A percentile compares a stretch with the other conserved stretches of the same genome.
Conservation (phyloP, 2,113 vertebrate species). For the Saguinus midas region DNA sequence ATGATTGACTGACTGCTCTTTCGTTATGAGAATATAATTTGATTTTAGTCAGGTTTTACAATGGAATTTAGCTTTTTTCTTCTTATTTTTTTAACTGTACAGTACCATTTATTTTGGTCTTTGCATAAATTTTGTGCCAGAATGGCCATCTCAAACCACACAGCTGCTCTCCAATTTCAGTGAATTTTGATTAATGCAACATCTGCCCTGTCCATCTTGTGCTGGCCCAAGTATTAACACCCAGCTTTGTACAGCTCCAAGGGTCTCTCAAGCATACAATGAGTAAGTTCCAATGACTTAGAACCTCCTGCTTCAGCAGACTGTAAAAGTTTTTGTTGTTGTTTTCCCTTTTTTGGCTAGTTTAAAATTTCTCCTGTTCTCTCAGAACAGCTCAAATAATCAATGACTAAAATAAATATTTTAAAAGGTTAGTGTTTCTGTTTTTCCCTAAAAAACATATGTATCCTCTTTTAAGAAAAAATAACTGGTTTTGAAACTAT, state of each 20-base stretch:
- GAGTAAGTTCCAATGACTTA: constrained; percentile 72
- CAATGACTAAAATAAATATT: constrained; percentile 35
- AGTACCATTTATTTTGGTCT: constrained; percentile 44
- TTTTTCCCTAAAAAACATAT: background rate
- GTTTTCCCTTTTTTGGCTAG: constrained; percentile 64
- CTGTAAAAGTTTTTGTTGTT: constrained; percentile 39
- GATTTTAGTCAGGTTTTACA: constrained; percentile 43
- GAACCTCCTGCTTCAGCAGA: constrained; percentile 77
- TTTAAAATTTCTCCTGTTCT: constrained; percentile 61
- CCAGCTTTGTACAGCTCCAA: constrained; percentile 38
- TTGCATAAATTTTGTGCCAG: constrained; percentile 65
- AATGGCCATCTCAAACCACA: constrained; percentile 61
- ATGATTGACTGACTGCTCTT: constrained; percentile 62
- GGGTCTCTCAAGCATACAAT: constrained; percentile 73
- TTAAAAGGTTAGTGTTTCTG: background rate
- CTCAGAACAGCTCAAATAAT: constrained; percentile 33
- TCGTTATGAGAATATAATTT: constrained; percentile 50
- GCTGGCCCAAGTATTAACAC: constrained; percentile 73
- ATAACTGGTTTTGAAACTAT: background rate
- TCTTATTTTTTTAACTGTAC: background rate
- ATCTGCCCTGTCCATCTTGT: constrained; percentile 76
- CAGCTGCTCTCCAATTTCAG: constrained; percentile 66
- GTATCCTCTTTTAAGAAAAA: background rate
- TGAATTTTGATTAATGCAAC: constrained; percentile 75
- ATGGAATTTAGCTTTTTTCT: background rate